A percentile compares a stretch with the other conserved stretches of the same genome.
Evolutionary conservation across 2,888 invertebrate species (phyloP).

Genomic region (Encarsia formosa): DNA sequence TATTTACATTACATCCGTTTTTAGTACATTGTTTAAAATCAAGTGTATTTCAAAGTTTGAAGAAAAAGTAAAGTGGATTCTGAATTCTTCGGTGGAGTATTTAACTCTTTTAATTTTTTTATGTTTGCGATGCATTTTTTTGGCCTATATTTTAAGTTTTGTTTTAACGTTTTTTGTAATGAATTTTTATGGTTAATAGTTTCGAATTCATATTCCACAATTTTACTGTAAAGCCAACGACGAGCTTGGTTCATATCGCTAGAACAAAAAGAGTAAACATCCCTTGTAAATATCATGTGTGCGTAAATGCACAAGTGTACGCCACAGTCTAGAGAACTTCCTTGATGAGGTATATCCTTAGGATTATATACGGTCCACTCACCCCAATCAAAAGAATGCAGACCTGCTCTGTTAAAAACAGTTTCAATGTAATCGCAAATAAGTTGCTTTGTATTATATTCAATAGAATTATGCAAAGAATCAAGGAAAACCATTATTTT

Average conservation of each 20-base stretch:
- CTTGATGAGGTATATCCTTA: not conserved
- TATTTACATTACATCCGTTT: no score
- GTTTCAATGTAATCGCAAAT: not conserved
- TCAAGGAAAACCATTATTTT: not conserved
- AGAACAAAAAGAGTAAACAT: not conserved
- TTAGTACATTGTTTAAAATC: no score
- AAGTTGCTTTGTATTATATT: not conserved
- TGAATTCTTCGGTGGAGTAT: no score
- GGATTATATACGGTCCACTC: not conserved
- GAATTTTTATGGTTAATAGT: no score
- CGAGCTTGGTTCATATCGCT: not conserved
- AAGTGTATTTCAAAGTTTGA: no score
- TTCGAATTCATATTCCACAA: not conserved
- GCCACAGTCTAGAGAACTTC: not conserved
- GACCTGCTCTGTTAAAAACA: not conserved
- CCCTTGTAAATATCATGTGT: not conserved
- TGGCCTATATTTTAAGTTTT: no score
- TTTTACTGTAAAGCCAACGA: not conserved
- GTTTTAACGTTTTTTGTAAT: no score
- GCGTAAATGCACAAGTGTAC: not conserved
- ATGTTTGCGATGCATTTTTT: no score
- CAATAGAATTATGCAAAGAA: not conserved
- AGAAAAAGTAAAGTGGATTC: no score
- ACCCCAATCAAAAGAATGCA: not conserved
- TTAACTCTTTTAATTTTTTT: no score